Evolutionary conservation across 2,797 vertebrate genomes (phyloP).

Genomic region (Toxotes lorentzi): DNA sequence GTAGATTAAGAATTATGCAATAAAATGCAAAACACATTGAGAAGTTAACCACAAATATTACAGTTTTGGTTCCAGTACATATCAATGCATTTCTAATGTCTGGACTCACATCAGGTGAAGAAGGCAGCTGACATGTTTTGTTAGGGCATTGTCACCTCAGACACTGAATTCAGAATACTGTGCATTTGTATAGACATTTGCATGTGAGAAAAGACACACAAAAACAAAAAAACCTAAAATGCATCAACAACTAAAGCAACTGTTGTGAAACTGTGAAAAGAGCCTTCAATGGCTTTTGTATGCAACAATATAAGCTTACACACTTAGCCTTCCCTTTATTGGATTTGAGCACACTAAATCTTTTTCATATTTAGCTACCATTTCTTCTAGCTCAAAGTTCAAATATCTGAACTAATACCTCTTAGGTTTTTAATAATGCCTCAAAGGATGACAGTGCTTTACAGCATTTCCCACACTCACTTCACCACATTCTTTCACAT

Average conservation of each 20-base stretch:
- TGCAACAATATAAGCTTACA: conserved; percentile 5
- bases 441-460: conserved; percentile 25
- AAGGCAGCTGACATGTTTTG: conserved; percentile 17
- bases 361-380: conserved; percentile 34
- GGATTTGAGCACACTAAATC: conserved; percentile 30
- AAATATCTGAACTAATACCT: conserved; percentile 42
- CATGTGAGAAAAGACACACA: neutral
- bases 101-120: conserved; percentile 12
- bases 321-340: conserved; percentile 22
- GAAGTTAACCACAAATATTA: conserved; percentile 30
- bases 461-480: conserved; percentile 43
- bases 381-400: conserved; percentile 34
- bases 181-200: neutral
- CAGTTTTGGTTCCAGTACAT: neutral
- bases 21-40: conserved; percentile 29
- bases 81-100: conserved; percentile 14
- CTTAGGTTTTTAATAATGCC: conserved; percentile 35
- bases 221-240: conserved; percentile 2
- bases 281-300: conserved; percentile 10
- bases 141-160: neutral
- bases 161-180: neutral
- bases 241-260: neutral
- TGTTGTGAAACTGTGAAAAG: neutral
- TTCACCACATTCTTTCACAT: conserved; percentile 19
- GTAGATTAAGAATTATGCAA: conserved; percentile 23